Evolutionary conservation across 2,888 invertebrate species (phyloP).

Genomic region (Eueremaeus valkanovi): DNA sequence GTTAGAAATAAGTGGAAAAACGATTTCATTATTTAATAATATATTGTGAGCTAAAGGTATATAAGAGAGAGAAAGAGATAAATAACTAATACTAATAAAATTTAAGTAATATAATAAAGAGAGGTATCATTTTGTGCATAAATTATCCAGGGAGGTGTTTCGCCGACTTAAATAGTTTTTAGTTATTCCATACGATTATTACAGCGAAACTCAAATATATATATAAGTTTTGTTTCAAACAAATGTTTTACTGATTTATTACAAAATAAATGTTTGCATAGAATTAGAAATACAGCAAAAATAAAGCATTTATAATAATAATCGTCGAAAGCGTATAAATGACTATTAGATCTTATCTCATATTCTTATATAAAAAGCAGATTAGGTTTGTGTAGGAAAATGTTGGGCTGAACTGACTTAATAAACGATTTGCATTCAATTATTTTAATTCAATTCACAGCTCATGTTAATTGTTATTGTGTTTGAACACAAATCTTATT

Average conservation of each 20-base stretch:
- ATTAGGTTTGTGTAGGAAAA: neutral
- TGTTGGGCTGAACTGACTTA: neutral
- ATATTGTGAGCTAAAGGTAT: neutral
- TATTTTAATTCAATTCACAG: too few species aligned
- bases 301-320: too few species aligned
- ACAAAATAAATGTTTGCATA: neutral
- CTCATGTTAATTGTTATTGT: too few species aligned
- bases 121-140: conserved; percentile 7
- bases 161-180: neutral
- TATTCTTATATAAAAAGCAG: neutral
- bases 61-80: neutral
- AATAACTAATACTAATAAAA: conserved; percentile 11
- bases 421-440: neutral
- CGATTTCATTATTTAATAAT: too few species aligned
- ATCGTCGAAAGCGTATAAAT: neutral
- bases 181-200: neutral
- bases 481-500: neutral
- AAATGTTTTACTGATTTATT: neutral
- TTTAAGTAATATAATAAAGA: neutral
- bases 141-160: neutral
- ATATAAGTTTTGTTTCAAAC: neutral
- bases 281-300: neutral
- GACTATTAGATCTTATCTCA: neutral
- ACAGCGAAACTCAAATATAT: neutral
- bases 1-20: too few species aligned